Evolutionary conservation across 2,797 vertebrate species (phyloP), one percentile per base, ranked within the genome.

Genomic region (Fistularia commersonii): DNA sequence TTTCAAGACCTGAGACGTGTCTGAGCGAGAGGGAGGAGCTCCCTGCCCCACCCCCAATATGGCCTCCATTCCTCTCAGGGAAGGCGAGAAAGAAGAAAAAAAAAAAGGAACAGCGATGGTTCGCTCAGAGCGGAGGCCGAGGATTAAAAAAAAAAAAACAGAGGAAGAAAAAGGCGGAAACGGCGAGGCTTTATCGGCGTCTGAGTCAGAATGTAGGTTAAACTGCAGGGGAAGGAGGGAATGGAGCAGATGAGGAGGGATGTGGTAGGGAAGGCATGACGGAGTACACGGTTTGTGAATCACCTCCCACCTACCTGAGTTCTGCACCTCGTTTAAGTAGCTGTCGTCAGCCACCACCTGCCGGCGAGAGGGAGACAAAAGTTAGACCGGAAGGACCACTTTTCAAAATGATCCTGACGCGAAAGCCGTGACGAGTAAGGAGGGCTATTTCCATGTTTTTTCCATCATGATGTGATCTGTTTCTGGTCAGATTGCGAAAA

Each of bases 321-420:
- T 89, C 82, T 90, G 89, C 71, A 92, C 88, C 57, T 88, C 84
- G 46, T 92, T 90, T 73, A 91, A 76, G 73, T 91, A 91, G 54
- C 84, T 90, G 80, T 92, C 91, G 70, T 91, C 88, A 45, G 88
- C 73, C 65, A 87, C 87, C 62, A 87, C 87, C 91, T 92, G 78
- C 72, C 84, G 58, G 71, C 35, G 50, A 47, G 51, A 10, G n/a
- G n/a, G n/a, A n/a, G n/a, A n/a, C n/a, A 74, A 7, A 41, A 7
- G 44, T 3, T 15, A 7, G 8, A 46, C 6, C 10, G 40, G 8
- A 45, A n/a, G 8, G 11, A 1, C n/a, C 39, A 41, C 7, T 3
- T 0, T 13, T 41, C 31, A 1, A 6, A 3, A 6, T 31, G 14
- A n/a, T n/a, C n/a, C n/a, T n/a, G n/a, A n/a, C n/a, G n/a, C n/a